Conservation (phyloP, 2,113 vertebrate genomes). For the Aplodontia rufa region DNA sequence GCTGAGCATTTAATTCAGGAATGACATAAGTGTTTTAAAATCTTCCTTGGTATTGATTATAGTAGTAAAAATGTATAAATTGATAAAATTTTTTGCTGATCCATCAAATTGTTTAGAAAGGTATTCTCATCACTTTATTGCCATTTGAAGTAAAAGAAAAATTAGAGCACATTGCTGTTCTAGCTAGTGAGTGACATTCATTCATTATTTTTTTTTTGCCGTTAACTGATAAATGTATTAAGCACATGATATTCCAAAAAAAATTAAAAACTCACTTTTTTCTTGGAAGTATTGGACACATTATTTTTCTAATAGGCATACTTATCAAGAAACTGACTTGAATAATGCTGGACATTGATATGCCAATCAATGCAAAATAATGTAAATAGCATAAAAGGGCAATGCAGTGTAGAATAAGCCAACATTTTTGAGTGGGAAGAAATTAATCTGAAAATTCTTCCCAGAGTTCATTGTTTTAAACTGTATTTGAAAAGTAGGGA, state of each 20-base stretch:
- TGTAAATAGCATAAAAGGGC: background rate
- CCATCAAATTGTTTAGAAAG: background rate
- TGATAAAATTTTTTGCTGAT: background rate
- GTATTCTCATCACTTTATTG: background rate
- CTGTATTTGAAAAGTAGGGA: conserved; percentile 15
- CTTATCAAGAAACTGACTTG: background rate
- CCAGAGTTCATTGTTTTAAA: background rate
- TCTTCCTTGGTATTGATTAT: background rate
- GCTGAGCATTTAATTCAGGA: background rate
- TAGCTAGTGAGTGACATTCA: background rate
- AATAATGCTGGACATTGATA: background rate
- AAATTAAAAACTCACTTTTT: background rate
- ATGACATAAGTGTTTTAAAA: background rate
- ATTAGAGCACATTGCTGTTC: background rate
- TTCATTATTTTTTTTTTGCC: background rate
- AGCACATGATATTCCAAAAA: background rate
- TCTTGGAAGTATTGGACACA: background rate
- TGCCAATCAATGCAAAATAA: background rate
- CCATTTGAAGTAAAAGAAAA: conserved; percentile 5
- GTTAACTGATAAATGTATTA: background rate
- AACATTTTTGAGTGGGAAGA: background rate
- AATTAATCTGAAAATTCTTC: background rate
- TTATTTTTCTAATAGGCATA: background rate
- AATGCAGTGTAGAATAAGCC: background rate
- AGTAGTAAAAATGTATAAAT: background rate